Conservation (phyloP, 2,888 invertebrate species). For the Athrips mouffetella region DNA sequence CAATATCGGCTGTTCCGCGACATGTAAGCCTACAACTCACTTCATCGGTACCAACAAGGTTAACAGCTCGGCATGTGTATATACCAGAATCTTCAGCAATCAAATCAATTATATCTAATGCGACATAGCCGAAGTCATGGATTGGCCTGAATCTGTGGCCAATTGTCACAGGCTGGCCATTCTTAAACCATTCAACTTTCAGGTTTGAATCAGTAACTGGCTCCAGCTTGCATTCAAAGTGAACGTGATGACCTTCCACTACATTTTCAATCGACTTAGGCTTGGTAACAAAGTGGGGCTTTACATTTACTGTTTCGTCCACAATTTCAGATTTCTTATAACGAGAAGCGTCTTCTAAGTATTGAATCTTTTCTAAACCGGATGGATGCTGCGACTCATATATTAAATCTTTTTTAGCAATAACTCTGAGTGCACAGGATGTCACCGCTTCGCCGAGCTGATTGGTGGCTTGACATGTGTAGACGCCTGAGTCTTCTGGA, state of each 20-base stretch:
- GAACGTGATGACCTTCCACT: conserved; percentile 93
- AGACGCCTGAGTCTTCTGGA: conserved; percentile 97
- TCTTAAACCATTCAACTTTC: conserved; percentile 97
- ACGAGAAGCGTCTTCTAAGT: conserved; percentile 91
- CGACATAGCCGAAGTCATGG: conserved; percentile 99
- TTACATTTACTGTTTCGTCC: conserved; percentile 89
- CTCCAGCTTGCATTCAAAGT: conserved; percentile 98
- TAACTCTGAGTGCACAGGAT: conserved; percentile 92
- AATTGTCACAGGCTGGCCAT: conserved; percentile 94
- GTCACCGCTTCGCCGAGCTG: conserved; percentile 96
- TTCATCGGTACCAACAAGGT: conserved; percentile 93
- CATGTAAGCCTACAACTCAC: conserved; percentile 85
- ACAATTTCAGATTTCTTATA: conserved; percentile 89
- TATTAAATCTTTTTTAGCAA: conserved; percentile 92
- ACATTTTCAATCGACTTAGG: conserved; percentile 92
- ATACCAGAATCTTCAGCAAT: conserved; percentile 97
- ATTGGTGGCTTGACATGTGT: conserved; percentile 96
- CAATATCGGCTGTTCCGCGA: conserved; percentile 87
- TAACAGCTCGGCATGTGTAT: conserved; percentile 96
- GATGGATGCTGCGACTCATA: conserved; percentile 94
- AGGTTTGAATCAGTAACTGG: conserved; percentile 98
- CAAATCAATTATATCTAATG: conserved; percentile 95
- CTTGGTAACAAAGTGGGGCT: conserved; percentile 90
- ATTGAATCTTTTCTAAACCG: conserved; percentile 94
- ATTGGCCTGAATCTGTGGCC: conserved; percentile 97